Evolutionary conservation across 2,888 invertebrate genomes (phyloP).

Genomic region (Cephus nigrinus): DNA sequence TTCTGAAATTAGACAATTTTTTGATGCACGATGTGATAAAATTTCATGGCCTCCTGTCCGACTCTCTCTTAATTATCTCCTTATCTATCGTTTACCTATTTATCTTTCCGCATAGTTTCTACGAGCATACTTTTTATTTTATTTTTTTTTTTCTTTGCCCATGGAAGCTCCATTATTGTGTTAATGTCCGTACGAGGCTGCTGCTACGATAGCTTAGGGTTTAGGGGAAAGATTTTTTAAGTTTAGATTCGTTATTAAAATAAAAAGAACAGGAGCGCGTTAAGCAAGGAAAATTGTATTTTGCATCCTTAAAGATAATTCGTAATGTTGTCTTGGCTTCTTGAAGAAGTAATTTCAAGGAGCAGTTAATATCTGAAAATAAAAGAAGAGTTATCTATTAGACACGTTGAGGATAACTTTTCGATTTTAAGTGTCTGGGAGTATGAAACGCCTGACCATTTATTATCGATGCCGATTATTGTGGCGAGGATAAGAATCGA

Average conservation of each 20-base stretch:
- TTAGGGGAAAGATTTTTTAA: neutral
- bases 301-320: neutral
- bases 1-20: neutral
- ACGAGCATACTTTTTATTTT: neutral
- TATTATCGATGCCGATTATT: neutral
- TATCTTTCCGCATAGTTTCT: neutral
- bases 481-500: no score
- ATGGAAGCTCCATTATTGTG: constrained; percentile 23
- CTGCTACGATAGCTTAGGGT: constrained; percentile 29
- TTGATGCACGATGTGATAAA: neutral
- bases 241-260: neutral
- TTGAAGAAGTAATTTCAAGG: neutral
- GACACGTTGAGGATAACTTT: neutral
- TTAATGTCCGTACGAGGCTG: constrained; percentile 37
- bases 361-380: neutral
- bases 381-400: neutral
- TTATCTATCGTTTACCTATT: neutral
- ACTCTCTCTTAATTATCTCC: neutral
- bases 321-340: neutral
- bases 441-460: neutral
- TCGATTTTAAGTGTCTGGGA: neutral
- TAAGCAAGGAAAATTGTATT: neutral
- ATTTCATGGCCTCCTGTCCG: neutral
- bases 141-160: neutral
- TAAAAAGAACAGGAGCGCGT: neutral